Conservation (phyloP, 1,140 invertebrate genomes). For the Lordiphosa clarofinis region DNA sequence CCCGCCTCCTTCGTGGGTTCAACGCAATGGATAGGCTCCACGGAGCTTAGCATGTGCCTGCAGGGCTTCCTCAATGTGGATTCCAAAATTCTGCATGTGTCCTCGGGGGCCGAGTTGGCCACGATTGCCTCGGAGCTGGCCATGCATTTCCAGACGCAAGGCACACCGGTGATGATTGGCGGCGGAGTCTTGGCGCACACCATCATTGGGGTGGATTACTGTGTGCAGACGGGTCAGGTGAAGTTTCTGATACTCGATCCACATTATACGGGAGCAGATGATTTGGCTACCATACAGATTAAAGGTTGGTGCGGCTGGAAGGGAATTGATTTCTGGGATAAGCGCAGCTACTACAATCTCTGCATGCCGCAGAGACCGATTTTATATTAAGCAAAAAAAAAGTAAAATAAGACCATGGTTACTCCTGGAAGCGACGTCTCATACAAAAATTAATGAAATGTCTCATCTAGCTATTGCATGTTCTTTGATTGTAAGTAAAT, state of each 20-base stretch:
- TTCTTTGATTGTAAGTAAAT: too few species aligned
- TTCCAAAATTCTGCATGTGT: conserved; percentile 91
- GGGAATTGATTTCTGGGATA: conserved; percentile 92
- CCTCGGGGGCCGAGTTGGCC: conserved; percentile 91
- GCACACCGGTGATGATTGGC: conserved; percentile 99
- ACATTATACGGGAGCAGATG: conserved; percentile 94
- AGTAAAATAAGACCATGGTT: background rate
- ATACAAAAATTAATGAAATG: too few species aligned
- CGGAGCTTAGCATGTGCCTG: conserved; percentile 96
- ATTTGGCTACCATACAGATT: conserved; percentile 85
- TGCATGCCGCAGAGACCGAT: conserved; percentile 91
- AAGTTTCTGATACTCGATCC: conserved; percentile 98
- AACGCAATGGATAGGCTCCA: conserved; percentile 98
- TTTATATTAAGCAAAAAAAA: conserved; percentile 79
- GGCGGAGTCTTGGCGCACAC: conserved; percentile 99
- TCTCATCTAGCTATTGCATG: too few species aligned
- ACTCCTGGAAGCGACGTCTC: too few species aligned
- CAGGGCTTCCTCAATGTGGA: conserved; percentile 89
- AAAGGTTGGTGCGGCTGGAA: conserved; percentile 99
- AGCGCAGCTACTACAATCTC: conserved; percentile 96
- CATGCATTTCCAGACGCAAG: conserved; percentile 94
- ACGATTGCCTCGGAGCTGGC: conserved; percentile 89
- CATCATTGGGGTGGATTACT: conserved; percentile 95
- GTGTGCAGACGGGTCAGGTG: conserved; percentile 87
- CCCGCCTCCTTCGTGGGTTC: conserved; percentile 92